These are phyloP conservation scores for Plebejus melissa DNA, from an alignment of 2,888 invertebrate genomes.

Conservation along the genomic window DNA sequence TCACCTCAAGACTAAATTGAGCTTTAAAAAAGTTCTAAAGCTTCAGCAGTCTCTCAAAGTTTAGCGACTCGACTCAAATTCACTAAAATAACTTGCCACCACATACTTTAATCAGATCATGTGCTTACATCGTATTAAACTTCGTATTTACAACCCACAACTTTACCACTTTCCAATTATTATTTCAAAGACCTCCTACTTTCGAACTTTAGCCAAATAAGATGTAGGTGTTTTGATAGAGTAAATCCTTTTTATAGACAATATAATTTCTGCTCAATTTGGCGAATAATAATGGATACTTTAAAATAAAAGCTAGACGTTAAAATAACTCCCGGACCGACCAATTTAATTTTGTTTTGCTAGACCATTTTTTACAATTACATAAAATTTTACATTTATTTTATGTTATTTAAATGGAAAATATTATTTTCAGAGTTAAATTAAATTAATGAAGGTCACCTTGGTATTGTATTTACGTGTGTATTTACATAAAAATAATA, in stretches of 20 bases:
- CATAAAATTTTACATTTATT: neutral
- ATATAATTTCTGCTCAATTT: neutral
- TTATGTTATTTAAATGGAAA: neutral
- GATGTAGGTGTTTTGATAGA: slow-evolving; percentile 4
- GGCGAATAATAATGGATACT: neutral
- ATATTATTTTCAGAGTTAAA: neutral
- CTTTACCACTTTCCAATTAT: slow-evolving; percentile 63
- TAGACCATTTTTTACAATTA: neutral
- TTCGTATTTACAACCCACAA: slow-evolving; percentile 59
- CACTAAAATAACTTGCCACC: slow-evolving; percentile 4
- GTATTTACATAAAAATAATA: neutral
- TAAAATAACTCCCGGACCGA: neutral
- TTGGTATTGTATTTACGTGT: neutral
- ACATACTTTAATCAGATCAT: slow-evolving; percentile 61
- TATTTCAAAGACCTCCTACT: slow-evolving; percentile 53
- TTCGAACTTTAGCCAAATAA: slow-evolving; percentile 16
- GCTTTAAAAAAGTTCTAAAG: neutral
- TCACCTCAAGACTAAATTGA: neutral
- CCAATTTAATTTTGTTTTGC: neutral
- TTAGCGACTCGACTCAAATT: slow-evolving; percentile 7
- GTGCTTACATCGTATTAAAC: slow-evolving; percentile 58
- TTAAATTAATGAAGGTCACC: neutral
- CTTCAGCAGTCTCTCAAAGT: neutral
- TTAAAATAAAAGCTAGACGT: neutral
- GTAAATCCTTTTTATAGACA: neutral